A percentile compares a stretch with the other conserved stretches of the same genome.
These are phyloP conservation scores for Myrmophylax atrothorax DNA, from an alignment of 2,113 vertebrate species.

Conservation along the genomic window DNA sequence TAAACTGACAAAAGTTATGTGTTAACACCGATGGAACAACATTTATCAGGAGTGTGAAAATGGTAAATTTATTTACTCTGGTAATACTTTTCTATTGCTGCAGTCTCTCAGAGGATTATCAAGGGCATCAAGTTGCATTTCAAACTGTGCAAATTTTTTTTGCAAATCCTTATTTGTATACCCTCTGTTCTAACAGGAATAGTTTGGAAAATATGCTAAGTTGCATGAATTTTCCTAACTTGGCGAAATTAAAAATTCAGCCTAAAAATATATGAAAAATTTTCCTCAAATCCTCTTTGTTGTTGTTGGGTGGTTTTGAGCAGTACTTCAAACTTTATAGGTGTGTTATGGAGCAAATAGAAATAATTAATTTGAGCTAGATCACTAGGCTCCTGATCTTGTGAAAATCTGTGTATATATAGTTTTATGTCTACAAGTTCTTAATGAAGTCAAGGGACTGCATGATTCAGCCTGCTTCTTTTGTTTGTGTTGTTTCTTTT, in stretches of 20 bases:
- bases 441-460: neutral
- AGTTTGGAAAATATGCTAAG: neutral
- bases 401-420: neutral
- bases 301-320: neutral
- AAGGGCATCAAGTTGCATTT: neutral
- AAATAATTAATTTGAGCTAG: neutral
- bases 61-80: neutral
- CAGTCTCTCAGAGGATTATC: neutral
- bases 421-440: neutral
- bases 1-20: neutral
- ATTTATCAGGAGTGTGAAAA: neutral
- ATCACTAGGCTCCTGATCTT: neutral
- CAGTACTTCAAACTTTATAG: neutral
- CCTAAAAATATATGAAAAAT: neutral
- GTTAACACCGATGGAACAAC: neutral
- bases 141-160: neutral
- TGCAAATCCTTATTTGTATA: neutral
- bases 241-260: neutral
- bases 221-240: neutral
- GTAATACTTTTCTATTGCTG: neutral
- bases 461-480: neutral
- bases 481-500: neutral
- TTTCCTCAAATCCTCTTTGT: neutral
- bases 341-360: neutral
- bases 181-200: neutral